Evolutionary conservation across 2,888 invertebrate species (phyloP), one percentile per base, ranked within the genome.

Genomic region (Pseudoips prasinana): DNA sequence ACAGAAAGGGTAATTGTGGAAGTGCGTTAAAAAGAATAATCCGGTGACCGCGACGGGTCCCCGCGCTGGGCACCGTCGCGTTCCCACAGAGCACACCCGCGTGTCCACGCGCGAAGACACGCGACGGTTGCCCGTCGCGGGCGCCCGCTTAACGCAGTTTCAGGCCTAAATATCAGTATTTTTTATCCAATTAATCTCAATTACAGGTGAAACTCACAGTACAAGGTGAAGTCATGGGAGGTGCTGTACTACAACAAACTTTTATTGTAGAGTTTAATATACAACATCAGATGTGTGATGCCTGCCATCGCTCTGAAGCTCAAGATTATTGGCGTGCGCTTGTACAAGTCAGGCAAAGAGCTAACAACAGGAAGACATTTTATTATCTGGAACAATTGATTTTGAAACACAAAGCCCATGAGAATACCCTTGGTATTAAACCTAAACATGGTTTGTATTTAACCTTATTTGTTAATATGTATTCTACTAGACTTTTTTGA

Each of bases 351-450:
- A 89, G 97, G 17, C 96, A 96, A 65, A 92, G 94, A 37, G 92
- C 96, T 0, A 94, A 95, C 53, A 99, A 98, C 78, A 97, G 98
- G 72, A 99, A 98, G 80, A 99, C 99, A 0, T 95, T 99, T 66
- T 99, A 94, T 75, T 99, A 98, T 71, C 89, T 99, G 64, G 99
- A 99, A 73, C 99, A 99, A 75, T 80, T 99, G 45, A 96, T 99
- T 65, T 84, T 99, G 51, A 99, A 99, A 74, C 96, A 98, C 70
- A 96, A 94, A 61, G 98, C 97, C 0, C 98, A 98, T 80, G 94
- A 94, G 54, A 93, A 94, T 64, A 94, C 97, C 0, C 85, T 96
- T 35, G 96, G 95, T n/a, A 96, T 98, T 33, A 97, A 96, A 78
- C 92, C 95, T 20, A 92, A 92, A 48, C 91, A 93, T 84, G 95